Evolutionary conservation across 2,888 invertebrate species (phyloP).

Genomic region (Ectemnius cavifrons): DNA sequence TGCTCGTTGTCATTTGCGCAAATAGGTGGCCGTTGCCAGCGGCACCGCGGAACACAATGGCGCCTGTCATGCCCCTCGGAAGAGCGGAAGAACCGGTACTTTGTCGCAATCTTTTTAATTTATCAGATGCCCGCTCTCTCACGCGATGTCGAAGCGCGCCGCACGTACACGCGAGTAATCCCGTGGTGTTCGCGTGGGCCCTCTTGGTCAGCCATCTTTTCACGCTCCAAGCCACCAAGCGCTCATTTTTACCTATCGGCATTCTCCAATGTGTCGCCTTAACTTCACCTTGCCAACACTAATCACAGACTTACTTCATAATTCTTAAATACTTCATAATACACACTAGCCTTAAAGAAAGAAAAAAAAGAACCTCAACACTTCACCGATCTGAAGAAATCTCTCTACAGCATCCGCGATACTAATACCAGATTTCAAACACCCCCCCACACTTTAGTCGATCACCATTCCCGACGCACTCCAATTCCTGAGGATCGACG

Average conservation of each 20-base stretch:
- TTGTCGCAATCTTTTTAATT: conserved; percentile 32
- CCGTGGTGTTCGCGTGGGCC: neutral
- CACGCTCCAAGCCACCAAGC: neutral
- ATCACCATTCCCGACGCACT: too few species aligned
- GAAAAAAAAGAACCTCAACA: too few species aligned
- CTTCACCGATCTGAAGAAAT: too few species aligned
- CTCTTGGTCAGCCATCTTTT: neutral
- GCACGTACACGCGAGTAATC: conserved; percentile 16
- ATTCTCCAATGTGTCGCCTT: neutral
- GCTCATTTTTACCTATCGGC: neutral
- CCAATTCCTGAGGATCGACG: too few species aligned
- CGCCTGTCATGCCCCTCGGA: conserved; percentile 22
- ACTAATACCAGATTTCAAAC: too few species aligned
- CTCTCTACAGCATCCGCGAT: too few species aligned
- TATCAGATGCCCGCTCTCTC: conserved; percentile 13
- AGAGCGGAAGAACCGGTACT: conserved; percentile 26
- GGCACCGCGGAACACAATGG: conserved; percentile 20
- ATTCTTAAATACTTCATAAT: too few species aligned
- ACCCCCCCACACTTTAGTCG: too few species aligned
- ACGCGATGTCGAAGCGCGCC: conserved; percentile 16
- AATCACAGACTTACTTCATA: too few species aligned
- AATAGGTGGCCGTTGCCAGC: conserved; percentile 23
- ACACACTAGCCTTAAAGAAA: too few species aligned
- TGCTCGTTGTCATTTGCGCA: conserved; percentile 24
- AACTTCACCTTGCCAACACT: too few species aligned